Base-by-base conservation (phyloP, 2,113 vertebrate species). In the Nesoenas mayeri region DNA sequence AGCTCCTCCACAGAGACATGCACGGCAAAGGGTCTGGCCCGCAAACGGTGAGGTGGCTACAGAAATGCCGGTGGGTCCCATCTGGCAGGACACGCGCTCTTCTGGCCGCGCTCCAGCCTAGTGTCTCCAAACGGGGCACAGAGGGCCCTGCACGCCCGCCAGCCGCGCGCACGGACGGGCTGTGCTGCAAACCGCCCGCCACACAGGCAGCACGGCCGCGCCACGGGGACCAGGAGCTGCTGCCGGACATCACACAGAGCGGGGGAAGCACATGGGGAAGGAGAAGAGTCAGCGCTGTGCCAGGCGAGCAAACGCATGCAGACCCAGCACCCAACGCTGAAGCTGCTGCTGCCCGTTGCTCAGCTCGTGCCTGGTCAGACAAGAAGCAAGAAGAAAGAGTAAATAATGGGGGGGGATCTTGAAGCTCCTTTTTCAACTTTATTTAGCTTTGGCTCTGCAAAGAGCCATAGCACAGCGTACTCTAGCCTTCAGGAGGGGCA, bases 391-490 rank as follows among this genome's bases (percentile, higher is more conserved):
- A 94, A 61, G 73, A 79, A 96, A 96, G 88, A 93, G 90, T 95
- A 95, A 93, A 92, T 96, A 95, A 92, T 69, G 34, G 85, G 58
- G 66, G 67, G 78, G 87, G 58, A 24, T 85, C 54, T 92, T 26
- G 62, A 97, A 96, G 95, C 96, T 93, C 85, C 95, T 93, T 92
- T 96, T 71, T 85, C 64, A 90, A 85, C 78, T 95, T 95, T 89
- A 92, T 95, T 92, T 56, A 82, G 85, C 92, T 92, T 77, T 86
- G 87, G 32, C 91, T 92, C 94, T 57, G 88, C 96, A 71, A 85
- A 93, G 94, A 47, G 44, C 44, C 44, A 47, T 47, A 47, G 95
- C 81, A 20, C 8, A 92, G 94, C 72, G 0, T 86, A 84, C 48
- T 92, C 34, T 53, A 95, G 88, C 93, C 84, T 88, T 93, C 84